Evolutionary conservation across 2,797 vertebrate species (phyloP), one percentile per base, ranked within the genome.

Genomic region (Micromesistius poutassou): DNA sequence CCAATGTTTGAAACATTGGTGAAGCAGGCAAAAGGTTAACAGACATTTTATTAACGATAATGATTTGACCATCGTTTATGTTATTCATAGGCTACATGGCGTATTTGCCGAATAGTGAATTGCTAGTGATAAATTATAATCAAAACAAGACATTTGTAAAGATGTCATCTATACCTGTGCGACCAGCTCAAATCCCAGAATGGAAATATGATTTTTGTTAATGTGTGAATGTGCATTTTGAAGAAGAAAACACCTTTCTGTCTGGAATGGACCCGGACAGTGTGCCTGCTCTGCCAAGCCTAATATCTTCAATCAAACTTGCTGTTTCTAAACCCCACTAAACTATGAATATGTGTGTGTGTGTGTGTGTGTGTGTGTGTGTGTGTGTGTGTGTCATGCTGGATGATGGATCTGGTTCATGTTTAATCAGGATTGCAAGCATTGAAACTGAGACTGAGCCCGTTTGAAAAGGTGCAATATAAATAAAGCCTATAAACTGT

Each of bases 401-500:
- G n/a, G n/a, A 55, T 85, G 81, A 87, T 88, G 84, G 86, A 87
- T 78, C 74, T 77, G 28, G 77, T 70, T 35, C 22, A 1, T 22
- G 4, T n/a, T 31, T 19, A 22, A 55, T 55, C 46, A 22, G 46
- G 10, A 42, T 42, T 42, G 40, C 14, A 42, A 8, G 40, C 40
- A 42, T 40, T 40, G 38, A 40, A 9, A 40, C 12, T 42, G 40
- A 42, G 40, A 13, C 14, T 42, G 12, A 12, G 2, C 10, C 40
- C 2, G 12, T 42, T 42, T 42, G 13, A 42, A 42, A 42, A 12
- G 10, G 40, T 13, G 40, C 14, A 3, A 12, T 42, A 42, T 42
- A 12, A 42, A 42, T 42, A 14, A 42, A 42, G 40, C 40, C 14
- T 36, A 36, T n/a, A 0, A 12, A 22, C 19, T 22, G 3, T 55